phyloP scores from a whole-genome alignment of 1,140 invertebrate genomes.

The Trichonephila clavipes region DNA sequence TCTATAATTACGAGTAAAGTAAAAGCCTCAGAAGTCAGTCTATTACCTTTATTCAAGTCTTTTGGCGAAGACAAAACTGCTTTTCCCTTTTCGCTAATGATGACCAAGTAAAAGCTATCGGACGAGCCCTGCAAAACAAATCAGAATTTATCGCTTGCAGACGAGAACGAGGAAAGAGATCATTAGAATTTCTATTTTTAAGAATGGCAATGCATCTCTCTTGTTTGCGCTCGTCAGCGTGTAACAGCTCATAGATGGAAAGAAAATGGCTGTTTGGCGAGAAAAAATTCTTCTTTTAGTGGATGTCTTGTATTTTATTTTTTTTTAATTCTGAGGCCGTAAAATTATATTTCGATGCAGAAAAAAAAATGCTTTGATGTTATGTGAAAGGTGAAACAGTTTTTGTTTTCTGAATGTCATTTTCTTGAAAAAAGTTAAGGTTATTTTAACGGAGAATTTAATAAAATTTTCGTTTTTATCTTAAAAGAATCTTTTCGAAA shows the following conservation, averaged over 20 bases:
- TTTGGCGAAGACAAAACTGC: background rate
- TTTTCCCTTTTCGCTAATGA: constrained; percentile 41
- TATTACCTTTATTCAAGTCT: constrained; percentile 44
- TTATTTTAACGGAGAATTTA: background rate
- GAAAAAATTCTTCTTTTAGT: constrained; percentile 45
- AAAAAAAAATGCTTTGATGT: background rate
- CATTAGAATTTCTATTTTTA: constrained; percentile 71
- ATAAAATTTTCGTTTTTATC: background rate
- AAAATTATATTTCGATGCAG: constrained; percentile 19
- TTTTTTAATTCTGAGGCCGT: background rate
- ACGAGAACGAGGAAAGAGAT: constrained; percentile 47
- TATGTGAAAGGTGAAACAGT: background rate
- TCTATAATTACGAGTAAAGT: constrained; percentile 42
- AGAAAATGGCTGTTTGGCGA: background rate
- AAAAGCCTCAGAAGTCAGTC: constrained; percentile 7
- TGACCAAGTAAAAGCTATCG: constrained; percentile 61
- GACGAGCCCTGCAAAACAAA: constrained; percentile 52
- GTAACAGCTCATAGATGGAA: background rate
- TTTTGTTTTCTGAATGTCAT: constrained; percentile 1
- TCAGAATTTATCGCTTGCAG: constrained; percentile 69
- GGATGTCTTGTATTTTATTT: background rate
- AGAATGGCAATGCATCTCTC: constrained; percentile 56
- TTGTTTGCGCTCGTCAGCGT: constrained; percentile 46
- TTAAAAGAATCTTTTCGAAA: background rate
- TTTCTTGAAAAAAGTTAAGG: background rate